phyloP scores from a whole-genome alignment of 2,797 vertebrate genomes.

The Botia kubotai region DNA sequence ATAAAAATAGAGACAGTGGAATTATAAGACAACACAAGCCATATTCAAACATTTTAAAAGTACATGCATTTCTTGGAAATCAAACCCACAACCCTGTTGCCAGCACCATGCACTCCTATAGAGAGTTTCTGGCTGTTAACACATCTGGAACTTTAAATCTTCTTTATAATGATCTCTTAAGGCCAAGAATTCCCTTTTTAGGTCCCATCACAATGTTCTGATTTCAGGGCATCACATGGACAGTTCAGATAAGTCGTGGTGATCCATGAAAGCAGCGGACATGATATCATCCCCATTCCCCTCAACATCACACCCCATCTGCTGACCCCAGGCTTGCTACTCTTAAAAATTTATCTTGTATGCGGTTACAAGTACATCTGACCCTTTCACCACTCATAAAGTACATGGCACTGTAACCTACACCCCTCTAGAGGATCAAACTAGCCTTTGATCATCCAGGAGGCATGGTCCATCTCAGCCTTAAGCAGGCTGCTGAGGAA shows the following conservation, averaged over 20 bases:
- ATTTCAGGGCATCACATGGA: slow-evolving; percentile 22
- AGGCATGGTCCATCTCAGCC: slow-evolving; percentile 30
- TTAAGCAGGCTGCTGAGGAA: slow-evolving; percentile 16
- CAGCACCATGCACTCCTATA: no score
- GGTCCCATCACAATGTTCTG: slow-evolving; percentile 8
- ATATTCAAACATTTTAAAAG: no score
- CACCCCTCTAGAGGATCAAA: slow-evolving; percentile 32
- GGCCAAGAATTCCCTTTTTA: background rate
- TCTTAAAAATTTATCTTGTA: slow-evolving; percentile 52
- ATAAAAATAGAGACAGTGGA: background rate
- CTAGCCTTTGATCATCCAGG: slow-evolving; percentile 41
- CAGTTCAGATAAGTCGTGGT: slow-evolving; percentile 39
- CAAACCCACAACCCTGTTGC: no score
- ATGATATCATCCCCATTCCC: slow-evolving; percentile 44
- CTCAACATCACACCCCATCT: slow-evolving; percentile 53
- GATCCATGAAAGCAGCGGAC: slow-evolving; percentile 22
- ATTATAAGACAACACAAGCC: background rate
- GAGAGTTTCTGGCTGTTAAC: background rate
- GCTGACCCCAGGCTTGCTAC: slow-evolving; percentile 20
- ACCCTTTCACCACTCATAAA: slow-evolving; percentile 53
- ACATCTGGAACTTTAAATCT: background rate
- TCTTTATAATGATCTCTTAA: background rate
- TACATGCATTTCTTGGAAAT: no score
- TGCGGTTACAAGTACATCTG: slow-evolving; percentile 35
- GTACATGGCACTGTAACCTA: slow-evolving; percentile 47